Percentiles rank a stretch among this genome's conserved stretches.
Conservation (phyloP, 2,888 invertebrate genomes). For the Norana najaformis region DNA sequence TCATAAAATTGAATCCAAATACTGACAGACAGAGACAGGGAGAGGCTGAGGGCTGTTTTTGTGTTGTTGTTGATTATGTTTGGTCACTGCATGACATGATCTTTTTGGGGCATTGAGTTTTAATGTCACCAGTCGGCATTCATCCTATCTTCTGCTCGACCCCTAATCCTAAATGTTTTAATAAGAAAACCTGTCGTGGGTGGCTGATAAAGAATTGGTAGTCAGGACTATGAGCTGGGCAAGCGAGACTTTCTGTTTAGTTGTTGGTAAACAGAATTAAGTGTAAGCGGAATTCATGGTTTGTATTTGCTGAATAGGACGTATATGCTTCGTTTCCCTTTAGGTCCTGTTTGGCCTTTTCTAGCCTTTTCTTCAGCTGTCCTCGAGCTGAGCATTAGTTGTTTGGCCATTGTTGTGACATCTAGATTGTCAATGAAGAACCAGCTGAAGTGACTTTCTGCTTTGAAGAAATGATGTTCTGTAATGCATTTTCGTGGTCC, state of each 20-base stretch:
- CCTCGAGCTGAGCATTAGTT: too few species aligned
- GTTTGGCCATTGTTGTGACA: too few species aligned
- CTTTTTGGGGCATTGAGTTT: background rate
- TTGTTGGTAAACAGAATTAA: background rate
- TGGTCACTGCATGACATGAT: background rate
- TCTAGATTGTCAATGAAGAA: background rate
- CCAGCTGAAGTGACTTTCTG: too few species aligned
- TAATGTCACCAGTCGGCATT: background rate
- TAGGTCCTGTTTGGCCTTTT: background rate
- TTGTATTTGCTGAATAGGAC: background rate
- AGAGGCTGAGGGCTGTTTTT: too few species aligned
- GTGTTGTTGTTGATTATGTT: background rate
- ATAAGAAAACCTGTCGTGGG: background rate
- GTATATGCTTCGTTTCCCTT: background rate
- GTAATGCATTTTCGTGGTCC: too few species aligned
- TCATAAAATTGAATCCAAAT: background rate
- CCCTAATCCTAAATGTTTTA: background rate
- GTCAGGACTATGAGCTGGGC: background rate
- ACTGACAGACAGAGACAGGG: background rate
- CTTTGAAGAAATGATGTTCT: background rate
- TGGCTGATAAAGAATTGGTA: background rate
- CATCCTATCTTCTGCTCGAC: background rate
- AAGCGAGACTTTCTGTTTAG: background rate
- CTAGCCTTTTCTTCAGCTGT: too few species aligned
- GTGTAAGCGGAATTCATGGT: background rate